phyloP scores from a whole-genome alignment of 2,797 vertebrate genomes.

The Dallia pectoralis region DNA sequence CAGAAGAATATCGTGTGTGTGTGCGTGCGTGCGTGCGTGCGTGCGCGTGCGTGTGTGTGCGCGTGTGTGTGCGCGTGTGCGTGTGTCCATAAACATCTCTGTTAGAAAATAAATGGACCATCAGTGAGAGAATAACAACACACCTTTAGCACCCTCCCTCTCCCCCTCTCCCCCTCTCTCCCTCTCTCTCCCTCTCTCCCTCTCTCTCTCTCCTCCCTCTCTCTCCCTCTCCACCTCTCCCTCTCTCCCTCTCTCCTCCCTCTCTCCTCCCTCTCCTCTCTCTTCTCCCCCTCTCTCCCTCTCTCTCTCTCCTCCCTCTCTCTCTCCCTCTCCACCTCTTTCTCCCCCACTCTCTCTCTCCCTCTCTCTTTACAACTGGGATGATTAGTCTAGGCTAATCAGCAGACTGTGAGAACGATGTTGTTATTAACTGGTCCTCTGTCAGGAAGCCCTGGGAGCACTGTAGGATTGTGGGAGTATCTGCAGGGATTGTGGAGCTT shows the following conservation, averaged over 20 bases:
- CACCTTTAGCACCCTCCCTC: constrained; percentile 34
- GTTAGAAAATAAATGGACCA: not conserved
- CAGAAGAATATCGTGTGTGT: not conserved
- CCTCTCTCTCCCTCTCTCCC: not conserved
- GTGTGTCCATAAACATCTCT: not conserved
- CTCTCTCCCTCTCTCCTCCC: not conserved
- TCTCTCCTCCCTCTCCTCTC: not conserved
- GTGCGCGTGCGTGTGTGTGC: not conserved
- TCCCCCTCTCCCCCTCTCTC: not conserved
- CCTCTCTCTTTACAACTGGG: not conserved
- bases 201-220: not conserved
- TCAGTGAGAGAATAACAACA: not conserved
- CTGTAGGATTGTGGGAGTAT: constrained; percentile 60
- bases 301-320: not conserved
- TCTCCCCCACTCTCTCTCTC: not conserved
- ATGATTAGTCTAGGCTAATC: not conserved
- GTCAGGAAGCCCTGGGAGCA: constrained; percentile 70
- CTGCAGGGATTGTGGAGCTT: constrained; percentile 75
- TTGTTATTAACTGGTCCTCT: constrained; percentile 70
- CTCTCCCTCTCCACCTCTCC: too few species aligned
- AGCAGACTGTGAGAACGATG: constrained; percentile 66
- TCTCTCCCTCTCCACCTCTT: not conserved
- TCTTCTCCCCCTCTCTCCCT: not conserved
- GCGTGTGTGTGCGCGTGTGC: not conserved
- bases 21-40: not conserved